Evolutionary conservation across 2,797 vertebrate genomes (phyloP).

Genomic region (Sebastes iracundus): DNA sequence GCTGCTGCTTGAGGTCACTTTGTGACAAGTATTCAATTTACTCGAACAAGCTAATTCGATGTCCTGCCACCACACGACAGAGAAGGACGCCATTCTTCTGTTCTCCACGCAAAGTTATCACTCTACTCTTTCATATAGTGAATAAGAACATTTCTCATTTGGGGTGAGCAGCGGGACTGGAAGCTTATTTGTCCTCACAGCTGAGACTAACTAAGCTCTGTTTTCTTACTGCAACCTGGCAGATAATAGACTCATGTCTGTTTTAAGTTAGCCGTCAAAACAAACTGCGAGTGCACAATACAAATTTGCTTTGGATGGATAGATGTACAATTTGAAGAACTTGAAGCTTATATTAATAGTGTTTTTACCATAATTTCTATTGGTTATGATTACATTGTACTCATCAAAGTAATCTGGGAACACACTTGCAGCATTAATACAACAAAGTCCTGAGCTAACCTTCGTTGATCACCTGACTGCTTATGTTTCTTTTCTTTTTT

Average conservation of each 20-base stretch:
- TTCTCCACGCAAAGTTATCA: background rate
- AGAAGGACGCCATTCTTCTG: background rate
- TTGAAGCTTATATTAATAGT: too few species aligned
- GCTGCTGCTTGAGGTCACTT: background rate
- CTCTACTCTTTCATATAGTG: background rate
- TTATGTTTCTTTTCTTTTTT: background rate
- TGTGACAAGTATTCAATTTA: constrained; percentile 1
- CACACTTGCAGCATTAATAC: background rate
- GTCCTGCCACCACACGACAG: background rate
- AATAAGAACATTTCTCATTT: background rate
- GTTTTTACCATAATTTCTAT: background rate
- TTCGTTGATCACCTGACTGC: background rate
- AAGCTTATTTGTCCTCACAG: background rate
- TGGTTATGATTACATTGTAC: background rate
- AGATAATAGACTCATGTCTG: background rate
- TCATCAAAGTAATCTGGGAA: background rate
- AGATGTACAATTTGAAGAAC: background rate
- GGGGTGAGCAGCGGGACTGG: background rate
- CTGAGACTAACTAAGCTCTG: background rate
- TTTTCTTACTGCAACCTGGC: background rate
- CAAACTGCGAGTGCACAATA: background rate
- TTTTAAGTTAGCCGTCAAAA: background rate
- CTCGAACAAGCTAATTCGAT: background rate
- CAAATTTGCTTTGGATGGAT: background rate
- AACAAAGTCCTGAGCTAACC: background rate